phyloP scores from a whole-genome alignment of 2,113 vertebrate genomes.

The Maccullochella peelii region DNA sequence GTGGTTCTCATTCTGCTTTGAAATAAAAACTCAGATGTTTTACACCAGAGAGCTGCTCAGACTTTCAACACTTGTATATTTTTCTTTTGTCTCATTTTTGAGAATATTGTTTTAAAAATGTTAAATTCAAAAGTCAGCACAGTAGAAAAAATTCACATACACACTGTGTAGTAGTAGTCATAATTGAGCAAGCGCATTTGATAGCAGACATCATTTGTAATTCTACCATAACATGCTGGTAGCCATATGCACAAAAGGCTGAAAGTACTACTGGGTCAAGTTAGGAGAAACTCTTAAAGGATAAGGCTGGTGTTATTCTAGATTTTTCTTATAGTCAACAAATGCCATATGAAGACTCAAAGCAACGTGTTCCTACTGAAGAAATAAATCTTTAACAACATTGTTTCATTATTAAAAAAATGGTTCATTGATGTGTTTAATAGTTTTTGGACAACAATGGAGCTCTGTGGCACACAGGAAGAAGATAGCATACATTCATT shows the following conservation, averaged over 20 bases:
- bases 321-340: too few species aligned
- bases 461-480: background rate
- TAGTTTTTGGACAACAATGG: too few species aligned
- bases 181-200: background rate
- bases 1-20: conserved; percentile 84
- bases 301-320: too few species aligned
- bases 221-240: background rate
- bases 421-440: too few species aligned
- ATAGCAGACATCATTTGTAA: background rate
- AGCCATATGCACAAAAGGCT: background rate
- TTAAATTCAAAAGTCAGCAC: background rate
- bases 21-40: conserved; percentile 86
- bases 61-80: conserved; percentile 3
- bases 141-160: background rate
- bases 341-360: too few species aligned
- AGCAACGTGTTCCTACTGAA: too few species aligned
- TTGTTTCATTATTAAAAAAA: too few species aligned
- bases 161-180: background rate
- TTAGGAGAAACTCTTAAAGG: background rate
- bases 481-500: too few species aligned
- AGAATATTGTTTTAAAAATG: too few species aligned
- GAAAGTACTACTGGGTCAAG: background rate
- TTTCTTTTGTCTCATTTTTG: background rate
- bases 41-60: conserved; percentile 70
- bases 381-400: too few species aligned